A percentile compares a stretch with the other conserved stretches of the same genome.
Conservation (phyloP, 2,888 invertebrate genomes). For the Eupithecia inturbata region DNA sequence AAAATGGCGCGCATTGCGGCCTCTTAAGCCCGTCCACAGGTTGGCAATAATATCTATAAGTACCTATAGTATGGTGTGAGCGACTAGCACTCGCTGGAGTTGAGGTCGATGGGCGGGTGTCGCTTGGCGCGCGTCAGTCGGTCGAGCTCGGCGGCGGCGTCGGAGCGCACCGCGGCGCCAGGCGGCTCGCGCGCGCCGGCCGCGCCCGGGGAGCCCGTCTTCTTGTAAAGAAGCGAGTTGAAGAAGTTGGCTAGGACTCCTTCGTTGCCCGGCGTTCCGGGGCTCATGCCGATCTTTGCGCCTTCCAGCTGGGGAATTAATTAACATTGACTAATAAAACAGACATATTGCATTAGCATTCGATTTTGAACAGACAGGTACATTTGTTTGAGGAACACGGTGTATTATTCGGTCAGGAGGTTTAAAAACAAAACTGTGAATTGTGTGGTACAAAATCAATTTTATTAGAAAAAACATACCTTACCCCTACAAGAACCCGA, state of each 20-base stretch:
- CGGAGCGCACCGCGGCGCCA: conserved; percentile 88
- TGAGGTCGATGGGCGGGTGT: conserved; percentile 87
- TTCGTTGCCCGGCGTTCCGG: conserved; percentile 89
- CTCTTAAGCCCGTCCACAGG: too few relatives aligned
- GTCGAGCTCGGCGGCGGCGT: conserved; percentile 96
- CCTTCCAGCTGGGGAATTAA: conserved; percentile 86
- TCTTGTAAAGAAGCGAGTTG: conserved; percentile 98
- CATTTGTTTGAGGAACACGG: too few relatives aligned
- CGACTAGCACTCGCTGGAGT: conserved; percentile 75
- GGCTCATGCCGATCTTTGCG: conserved; percentile 87
- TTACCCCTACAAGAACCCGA: too few relatives aligned
- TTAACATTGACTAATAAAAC: not conserved
- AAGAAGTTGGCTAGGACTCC: conserved; percentile 99
- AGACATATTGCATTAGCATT: too few relatives aligned
- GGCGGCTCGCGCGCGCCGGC: conserved; percentile 79
- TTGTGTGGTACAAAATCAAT: too few relatives aligned
- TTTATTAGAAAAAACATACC: too few relatives aligned
- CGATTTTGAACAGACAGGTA: too few relatives aligned
- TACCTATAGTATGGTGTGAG: conserved; percentile 1
- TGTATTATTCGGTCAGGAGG: too few relatives aligned
- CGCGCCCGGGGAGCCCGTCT: conserved; percentile 89
- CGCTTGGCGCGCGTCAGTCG: conserved; percentile 90
- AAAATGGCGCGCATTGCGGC: too few relatives aligned
- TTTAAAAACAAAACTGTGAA: too few relatives aligned
- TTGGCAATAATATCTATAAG: too few relatives aligned